phyloP scores from a whole-genome alignment of 2,888 invertebrate genomes.

The Hedychridium roseum region DNA sequence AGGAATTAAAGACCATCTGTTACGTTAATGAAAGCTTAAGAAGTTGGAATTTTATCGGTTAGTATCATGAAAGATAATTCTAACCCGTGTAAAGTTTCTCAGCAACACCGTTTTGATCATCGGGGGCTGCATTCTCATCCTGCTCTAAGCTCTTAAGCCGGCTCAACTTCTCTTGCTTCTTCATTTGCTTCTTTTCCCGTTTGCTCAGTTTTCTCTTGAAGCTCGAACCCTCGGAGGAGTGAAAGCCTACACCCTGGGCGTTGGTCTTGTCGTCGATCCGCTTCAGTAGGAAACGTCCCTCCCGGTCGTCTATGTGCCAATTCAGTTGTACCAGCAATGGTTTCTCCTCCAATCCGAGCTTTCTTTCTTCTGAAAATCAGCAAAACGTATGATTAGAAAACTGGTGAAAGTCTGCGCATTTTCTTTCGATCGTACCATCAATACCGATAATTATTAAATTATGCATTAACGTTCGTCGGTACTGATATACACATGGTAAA shows the following conservation, averaged over 20 bases:
- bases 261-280: conserved; percentile 86
- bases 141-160: conserved; percentile 76
- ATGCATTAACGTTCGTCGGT: not conserved
- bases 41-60: not conserved
- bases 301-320: conserved; percentile 99
- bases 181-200: conserved; percentile 96
- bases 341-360: conserved; percentile 89
- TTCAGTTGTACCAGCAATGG: conserved; percentile 96
- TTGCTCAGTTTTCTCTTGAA: conserved; percentile 95
- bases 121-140: conserved; percentile 65
- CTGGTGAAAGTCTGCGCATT: not conserved
- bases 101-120: conserved; percentile 81
- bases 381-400: conserved; percentile 1
- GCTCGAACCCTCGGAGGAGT: conserved; percentile 76
- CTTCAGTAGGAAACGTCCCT: conserved; percentile 94
- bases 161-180: conserved; percentile 90
- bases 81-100: conserved; percentile 90
- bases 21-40: not conserved
- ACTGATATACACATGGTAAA: too few species aligned
- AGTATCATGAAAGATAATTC: conserved; percentile 6
- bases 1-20: too few species aligned
- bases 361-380: conserved; percentile 80
- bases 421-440: conserved; percentile 5
- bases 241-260: conserved; percentile 72
- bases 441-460: not conserved